These are phyloP conservation scores for Drosophila sulfurigaster DNA, from an alignment of 1,140 invertebrate genomes.

Conservation along the genomic window DNA sequence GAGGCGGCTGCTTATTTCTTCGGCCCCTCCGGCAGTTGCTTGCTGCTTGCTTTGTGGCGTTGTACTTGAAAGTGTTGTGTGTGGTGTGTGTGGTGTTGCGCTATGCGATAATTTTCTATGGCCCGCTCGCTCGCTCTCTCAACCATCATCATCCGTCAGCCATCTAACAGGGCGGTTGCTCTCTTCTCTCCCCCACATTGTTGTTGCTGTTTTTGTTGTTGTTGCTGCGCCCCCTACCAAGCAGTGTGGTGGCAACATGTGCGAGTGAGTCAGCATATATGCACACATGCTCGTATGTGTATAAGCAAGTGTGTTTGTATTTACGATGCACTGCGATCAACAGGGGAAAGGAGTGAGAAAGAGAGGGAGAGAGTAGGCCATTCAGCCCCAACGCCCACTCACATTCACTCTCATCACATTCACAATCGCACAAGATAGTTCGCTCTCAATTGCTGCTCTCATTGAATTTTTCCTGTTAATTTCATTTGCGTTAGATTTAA, in stretches of 20 bases:
- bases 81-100: constrained; percentile 43
- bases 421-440: constrained; percentile 1
- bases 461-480: constrained; percentile 46
- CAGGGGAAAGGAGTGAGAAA: constrained; percentile 6
- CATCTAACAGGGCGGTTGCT: constrained; percentile 1
- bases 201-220: constrained; percentile 13
- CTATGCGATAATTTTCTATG: constrained; percentile 58
- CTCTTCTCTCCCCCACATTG: constrained; percentile 23
- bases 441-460: constrained; percentile 2
- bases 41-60: constrained; percentile 69
- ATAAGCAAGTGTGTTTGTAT: constrained; percentile 6
- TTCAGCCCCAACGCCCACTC: constrained; percentile 48
- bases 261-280: constrained; percentile 62
- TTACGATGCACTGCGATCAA: constrained; percentile 34
- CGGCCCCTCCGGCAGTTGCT: constrained; percentile 63
- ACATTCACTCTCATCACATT: constrained; percentile 14
- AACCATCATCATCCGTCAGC: background rate
- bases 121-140: constrained; percentile 49
- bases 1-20: constrained; percentile 54
- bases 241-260: constrained; percentile 52
- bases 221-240: constrained; percentile 32
- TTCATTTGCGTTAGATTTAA: constrained; percentile 67
- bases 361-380: constrained; percentile 26
- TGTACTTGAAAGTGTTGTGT: constrained; percentile 75
- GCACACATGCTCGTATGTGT: constrained; percentile 7